Percentiles rank a stretch among this genome's conserved stretches.
Conservation (phyloP, 2,113 vertebrate species). For the Sitta europaea region DNA sequence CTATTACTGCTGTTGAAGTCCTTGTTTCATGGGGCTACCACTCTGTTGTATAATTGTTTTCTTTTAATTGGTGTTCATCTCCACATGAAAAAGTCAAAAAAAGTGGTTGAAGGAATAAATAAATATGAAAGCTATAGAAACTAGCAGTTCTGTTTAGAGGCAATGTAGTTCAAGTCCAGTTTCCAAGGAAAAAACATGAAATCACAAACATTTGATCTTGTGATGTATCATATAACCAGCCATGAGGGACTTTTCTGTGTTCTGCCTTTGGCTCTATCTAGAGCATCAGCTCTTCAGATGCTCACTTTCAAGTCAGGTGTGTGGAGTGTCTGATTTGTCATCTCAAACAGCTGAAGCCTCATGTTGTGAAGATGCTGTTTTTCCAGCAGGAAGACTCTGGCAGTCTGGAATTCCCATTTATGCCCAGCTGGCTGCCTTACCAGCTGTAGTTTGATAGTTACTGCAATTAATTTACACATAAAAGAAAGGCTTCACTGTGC, state of each 20-base stretch:
- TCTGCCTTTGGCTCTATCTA: neutral
- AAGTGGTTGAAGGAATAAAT: neutral
- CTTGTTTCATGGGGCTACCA: neutral
- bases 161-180: neutral
- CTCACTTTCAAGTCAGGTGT: neutral
- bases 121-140: neutral
- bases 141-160: neutral
- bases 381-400: constrained; percentile 8
- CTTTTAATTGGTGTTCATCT: neutral
- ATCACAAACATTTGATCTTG: neutral
- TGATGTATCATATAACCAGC: neutral
- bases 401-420: constrained; percentile 37
- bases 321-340: neutral
- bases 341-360: neutral
- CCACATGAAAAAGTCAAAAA: neutral
- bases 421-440: constrained; percentile 31
- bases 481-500: constrained; percentile 52
- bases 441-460: constrained; percentile 62
- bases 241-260: neutral
- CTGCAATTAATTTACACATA: constrained; percentile 67
- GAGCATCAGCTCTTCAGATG: neutral
- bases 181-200: neutral
- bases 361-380: neutral
- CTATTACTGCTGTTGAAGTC: neutral
- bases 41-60: neutral